These are phyloP conservation scores for Enteromius treurensis DNA, from an alignment of 2,797 vertebrate species.

Conservation along the genomic window DNA sequence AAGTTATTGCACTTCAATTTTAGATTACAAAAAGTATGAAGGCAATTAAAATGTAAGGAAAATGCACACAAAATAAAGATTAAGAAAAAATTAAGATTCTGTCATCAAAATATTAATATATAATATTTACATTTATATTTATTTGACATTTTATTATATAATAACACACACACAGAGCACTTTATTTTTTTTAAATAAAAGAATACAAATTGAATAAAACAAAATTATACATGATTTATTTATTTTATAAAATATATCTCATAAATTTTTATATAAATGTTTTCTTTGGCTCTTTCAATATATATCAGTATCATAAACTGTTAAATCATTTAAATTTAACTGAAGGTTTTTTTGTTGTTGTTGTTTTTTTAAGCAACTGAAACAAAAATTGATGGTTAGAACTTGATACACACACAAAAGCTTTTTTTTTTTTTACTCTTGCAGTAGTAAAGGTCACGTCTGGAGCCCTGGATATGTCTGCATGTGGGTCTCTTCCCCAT, in stretches of 20 bases:
- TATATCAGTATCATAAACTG: too few relatives aligned
- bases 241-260: neutral
- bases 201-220: neutral
- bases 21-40: neutral
- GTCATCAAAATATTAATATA: neutral
- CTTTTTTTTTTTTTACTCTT: slow-evolving; percentile 19
- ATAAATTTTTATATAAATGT: neutral
- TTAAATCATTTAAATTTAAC: too few relatives aligned
- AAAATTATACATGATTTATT: neutral
- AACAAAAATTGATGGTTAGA: neutral
- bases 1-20: neutral
- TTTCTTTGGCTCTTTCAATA: too few relatives aligned
- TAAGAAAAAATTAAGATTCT: neutral
- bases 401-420: neutral
- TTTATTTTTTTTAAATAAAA: neutral
- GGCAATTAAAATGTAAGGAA: neutral
- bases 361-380: neutral
- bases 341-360: too few relatives aligned
- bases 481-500: neutral
- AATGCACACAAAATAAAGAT: neutral
- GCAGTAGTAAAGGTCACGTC: slow-evolving; percentile 47
- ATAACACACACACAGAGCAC: neutral
- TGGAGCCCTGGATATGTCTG: slow-evolving; percentile 33
- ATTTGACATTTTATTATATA: too few relatives aligned
- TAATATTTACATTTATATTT: neutral